These are phyloP conservation scores for Ovis canadensis DNA, from an alignment of 2,113 vertebrate species.

Conservation along the genomic window DNA sequence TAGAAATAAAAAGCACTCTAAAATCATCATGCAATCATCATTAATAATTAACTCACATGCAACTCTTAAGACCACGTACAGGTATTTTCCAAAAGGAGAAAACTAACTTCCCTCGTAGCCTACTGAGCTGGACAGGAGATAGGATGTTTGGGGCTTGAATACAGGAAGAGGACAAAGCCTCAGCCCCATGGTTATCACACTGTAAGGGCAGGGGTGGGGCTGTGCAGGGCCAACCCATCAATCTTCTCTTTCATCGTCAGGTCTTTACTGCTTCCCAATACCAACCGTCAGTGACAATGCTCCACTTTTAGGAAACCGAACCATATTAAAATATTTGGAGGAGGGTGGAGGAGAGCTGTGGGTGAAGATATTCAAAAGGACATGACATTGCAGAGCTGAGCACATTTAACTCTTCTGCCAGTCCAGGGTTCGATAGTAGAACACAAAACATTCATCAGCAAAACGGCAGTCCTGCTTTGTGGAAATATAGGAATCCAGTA, in stretches of 20 bases:
- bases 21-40: neutral
- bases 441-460: neutral
- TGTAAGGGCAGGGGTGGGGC: neutral
- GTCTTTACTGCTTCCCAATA: neutral
- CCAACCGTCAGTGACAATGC: neutral
- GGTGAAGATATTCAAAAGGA: neutral
- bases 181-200: neutral
- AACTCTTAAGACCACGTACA: neutral
- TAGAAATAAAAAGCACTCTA: neutral
- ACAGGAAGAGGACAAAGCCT: neutral
- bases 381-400: neutral
- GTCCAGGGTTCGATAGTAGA: neutral
- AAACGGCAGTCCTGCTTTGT: neutral
- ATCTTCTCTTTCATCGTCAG: neutral
- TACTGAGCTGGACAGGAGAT: neutral
- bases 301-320: neutral
- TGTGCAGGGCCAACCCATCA: neutral
- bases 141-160: neutral
- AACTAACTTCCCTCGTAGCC: neutral
- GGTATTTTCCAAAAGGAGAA: constrained; percentile 12
- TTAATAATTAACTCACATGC: neutral
- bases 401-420: neutral
- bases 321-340: neutral
- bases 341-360: neutral
- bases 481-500: neutral